Evolutionary conservation across 1,140 invertebrate species (phyloP).

Genomic region (Drosophila jambulina): DNA sequence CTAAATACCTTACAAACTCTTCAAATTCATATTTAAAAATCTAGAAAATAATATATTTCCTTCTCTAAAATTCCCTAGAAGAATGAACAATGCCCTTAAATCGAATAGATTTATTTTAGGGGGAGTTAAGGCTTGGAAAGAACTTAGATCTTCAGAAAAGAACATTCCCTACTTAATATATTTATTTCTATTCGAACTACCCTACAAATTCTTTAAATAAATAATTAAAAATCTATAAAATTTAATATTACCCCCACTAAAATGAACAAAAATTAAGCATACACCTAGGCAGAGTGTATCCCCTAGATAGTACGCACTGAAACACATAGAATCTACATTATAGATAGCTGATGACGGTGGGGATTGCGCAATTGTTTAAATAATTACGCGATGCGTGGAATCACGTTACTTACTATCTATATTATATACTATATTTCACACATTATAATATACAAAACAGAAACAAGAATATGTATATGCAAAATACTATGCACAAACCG

Average conservation of each 20-base stretch:
- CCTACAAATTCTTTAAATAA: not conserved
- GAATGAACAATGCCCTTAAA: too few species aligned
- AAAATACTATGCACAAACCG: conserved; percentile 5
- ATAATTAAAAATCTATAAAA: not conserved
- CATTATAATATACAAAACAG: not conserved
- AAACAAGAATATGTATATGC: conserved; percentile 1
- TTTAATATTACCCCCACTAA: not conserved
- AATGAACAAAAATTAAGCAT: not conserved
- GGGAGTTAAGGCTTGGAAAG: too few species aligned
- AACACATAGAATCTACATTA: not conserved
- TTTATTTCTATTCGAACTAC: too few species aligned
- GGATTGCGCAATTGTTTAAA: conserved; percentile 32
- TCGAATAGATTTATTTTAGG: too few species aligned
- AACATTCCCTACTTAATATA: too few species aligned
- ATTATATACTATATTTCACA: not conserved
- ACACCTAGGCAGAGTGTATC: not conserved
- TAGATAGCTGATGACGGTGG: conserved; percentile 9
- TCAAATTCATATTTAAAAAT: not conserved
- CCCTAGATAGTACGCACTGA: conserved; percentile 40
- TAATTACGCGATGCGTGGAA: conserved; percentile 11
- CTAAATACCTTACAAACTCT: not conserved
- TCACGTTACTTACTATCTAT: conserved; percentile 31
- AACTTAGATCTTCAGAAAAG: too few species aligned
- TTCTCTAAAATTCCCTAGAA: fast-evolving
- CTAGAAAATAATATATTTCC: not conserved